Evolutionary conservation across 2,113 vertebrate genomes (phyloP).

Genomic region (Puma concolor): DNA sequence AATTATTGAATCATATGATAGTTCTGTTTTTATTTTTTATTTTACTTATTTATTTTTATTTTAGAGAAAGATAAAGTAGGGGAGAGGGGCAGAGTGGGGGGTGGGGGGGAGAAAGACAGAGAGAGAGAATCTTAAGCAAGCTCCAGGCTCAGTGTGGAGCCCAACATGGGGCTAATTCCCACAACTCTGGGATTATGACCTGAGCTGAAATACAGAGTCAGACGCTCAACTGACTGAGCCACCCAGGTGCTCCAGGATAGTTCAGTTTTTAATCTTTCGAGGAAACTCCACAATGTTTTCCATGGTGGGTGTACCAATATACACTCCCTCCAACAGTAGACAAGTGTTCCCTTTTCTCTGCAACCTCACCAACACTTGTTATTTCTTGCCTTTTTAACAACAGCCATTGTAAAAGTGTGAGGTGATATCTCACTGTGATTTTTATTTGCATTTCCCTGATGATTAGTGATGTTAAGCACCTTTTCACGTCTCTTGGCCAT

Average conservation of each 20-base stretch:
- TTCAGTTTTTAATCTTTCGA: not conserved
- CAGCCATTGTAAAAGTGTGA: not conserved
- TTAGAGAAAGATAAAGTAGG: too few relatives aligned
- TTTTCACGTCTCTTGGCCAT: not conserved
- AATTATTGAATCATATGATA: not conserved
- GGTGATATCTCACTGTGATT: not conserved
- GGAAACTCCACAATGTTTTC: not conserved
- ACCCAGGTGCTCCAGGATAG: not conserved
- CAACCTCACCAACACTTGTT: not conserved
- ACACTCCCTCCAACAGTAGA: not conserved
- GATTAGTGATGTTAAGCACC: not conserved
- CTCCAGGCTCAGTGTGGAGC: too few relatives aligned
- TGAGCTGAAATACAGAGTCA: too few relatives aligned
- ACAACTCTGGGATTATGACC: too few relatives aligned
- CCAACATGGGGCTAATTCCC: too few relatives aligned
- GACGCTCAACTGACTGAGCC: too few relatives aligned
- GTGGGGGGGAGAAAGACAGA: too few relatives aligned
- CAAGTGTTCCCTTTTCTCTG: not conserved
- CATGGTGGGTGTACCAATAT: not conserved
- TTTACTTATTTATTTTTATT: too few relatives aligned
- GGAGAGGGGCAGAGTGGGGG: too few relatives aligned
- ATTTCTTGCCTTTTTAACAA: not conserved
- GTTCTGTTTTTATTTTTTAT: not conserved
- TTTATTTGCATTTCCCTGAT: not conserved
- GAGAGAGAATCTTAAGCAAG: too few relatives aligned